These are phyloP conservation scores for Lepidotrigona ventralis DNA, from an alignment of 1,140 invertebrate genomes.

Conservation along the genomic window DNA sequence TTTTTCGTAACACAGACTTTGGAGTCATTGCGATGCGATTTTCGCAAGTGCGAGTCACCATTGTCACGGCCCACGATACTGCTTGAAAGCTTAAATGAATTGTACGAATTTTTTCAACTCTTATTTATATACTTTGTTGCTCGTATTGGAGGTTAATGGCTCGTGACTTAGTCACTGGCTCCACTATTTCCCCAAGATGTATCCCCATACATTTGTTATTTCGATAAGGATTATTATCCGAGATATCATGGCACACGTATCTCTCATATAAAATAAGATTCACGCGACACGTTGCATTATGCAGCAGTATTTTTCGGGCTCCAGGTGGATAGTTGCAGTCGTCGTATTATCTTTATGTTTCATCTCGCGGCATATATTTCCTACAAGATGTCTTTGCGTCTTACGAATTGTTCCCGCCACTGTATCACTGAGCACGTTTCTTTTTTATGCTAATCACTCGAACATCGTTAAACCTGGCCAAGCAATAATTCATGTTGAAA, in stretches of 20 bases:
- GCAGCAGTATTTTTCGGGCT: conserved; percentile 18
- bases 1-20: too few species aligned
- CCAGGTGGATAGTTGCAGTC: conserved; percentile 28
- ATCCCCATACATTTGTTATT: conserved; percentile 5
- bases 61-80: too few species aligned
- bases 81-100: too few species aligned
- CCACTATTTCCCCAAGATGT: background rate
- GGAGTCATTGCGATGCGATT: too few species aligned
- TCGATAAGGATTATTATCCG: conserved; percentile 30
- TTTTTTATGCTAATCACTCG: background rate
- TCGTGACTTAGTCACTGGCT: background rate
- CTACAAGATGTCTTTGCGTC: conserved; percentile 14
- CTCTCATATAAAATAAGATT: conserved; percentile 28
- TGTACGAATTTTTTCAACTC: too few species aligned
- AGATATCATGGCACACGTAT: background rate
- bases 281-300: conserved; percentile 4
- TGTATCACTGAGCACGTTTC: background rate
- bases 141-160: too few species aligned
- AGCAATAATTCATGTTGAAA: too few species aligned
- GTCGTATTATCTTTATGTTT: conserved; percentile 34
- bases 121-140: too few species aligned
- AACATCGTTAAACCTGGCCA: too few species aligned
- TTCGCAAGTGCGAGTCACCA: too few species aligned
- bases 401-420: conserved; percentile 3
- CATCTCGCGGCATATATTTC: conserved; percentile 3